Evolutionary conservation across 2,113 vertebrate species (phyloP).

Genomic region (Rhinopithecus roxellana): DNA sequence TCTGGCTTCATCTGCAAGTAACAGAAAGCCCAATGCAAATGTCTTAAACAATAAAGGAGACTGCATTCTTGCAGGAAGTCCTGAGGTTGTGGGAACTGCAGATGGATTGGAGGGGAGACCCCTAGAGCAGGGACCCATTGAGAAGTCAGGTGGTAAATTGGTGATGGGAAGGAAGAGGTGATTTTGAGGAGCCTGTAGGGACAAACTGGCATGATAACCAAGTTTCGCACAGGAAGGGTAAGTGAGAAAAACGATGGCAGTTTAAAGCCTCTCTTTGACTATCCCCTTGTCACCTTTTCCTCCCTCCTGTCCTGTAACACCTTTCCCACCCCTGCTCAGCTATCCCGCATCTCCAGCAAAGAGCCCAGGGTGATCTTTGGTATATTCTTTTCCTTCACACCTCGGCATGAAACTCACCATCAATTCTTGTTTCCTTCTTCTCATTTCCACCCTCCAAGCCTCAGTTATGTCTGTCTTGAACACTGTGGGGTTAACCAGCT

Average conservation of each 20-base stretch:
- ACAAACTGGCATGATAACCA: neutral
- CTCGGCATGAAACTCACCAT: neutral
- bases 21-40: neutral
- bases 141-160: neutral
- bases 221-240: neutral
- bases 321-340: rapidly evolving
- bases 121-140: neutral
- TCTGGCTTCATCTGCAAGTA: neutral
- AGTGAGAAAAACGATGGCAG: neutral
- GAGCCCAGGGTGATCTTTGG: neutral
- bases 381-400: neutral
- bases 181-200: neutral
- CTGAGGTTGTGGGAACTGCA: neutral
- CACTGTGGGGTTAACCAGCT: neutral
- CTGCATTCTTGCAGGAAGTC: neutral
- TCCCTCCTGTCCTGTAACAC: neutral
- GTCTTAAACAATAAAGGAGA: neutral
- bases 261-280: neutral
- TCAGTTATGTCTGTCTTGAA: neutral
- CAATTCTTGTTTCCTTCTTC: neutral
- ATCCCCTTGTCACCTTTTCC: neutral
- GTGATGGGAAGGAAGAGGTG: neutral
- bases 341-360: rapidly evolving
- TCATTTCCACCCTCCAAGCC: neutral
- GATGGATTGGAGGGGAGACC: neutral